A percentile compares a stretch with the other conserved stretches of the same genome.
phyloP scores from a whole-genome alignment of 2,888 invertebrate genomes.

The Dilophus febrilis region DNA sequence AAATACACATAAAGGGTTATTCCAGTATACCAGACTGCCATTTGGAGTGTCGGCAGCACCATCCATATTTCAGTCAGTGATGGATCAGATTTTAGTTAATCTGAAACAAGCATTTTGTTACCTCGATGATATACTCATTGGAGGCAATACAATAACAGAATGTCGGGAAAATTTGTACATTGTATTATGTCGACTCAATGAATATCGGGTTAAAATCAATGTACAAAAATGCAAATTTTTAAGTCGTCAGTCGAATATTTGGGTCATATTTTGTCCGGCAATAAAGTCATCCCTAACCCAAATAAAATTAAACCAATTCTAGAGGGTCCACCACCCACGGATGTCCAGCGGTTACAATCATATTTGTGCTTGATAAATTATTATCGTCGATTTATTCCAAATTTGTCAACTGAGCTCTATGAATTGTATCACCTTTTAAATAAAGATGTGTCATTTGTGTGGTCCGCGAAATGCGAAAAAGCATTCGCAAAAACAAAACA shows the following conservation, averaged over 20 bases:
- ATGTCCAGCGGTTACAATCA: constrained; percentile 6
- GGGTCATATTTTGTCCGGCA: no score
- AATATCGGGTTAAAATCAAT: no score
- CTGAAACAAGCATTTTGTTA: constrained; percentile 4
- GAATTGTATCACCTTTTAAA: background rate
- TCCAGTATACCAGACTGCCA: background rate
- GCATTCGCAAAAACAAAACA: no score
- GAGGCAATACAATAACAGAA: no score
- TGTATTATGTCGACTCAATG: no score
- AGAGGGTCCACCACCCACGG: no score
- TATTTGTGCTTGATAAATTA: constrained; percentile 9
- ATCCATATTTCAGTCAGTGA: constrained; percentile 1
- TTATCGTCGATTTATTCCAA: constrained; percentile 8
- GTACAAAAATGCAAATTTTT: no score
- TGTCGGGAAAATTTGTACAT: no score
- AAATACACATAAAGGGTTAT: constrained; percentile 12
- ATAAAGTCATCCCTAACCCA: no score
- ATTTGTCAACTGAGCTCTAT: constrained; percentile 1
- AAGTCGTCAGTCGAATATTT: no score
- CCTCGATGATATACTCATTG: constrained; percentile 9
- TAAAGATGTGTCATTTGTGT: background rate
- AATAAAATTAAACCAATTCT: no score
- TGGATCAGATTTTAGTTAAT: constrained; percentile 6
- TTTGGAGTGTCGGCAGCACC: background rate
- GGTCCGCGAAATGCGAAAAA: background rate